These are phyloP conservation scores for Sapajus apella DNA, from an alignment of 2,113 vertebrate genomes.

Conservation along the genomic window DNA sequence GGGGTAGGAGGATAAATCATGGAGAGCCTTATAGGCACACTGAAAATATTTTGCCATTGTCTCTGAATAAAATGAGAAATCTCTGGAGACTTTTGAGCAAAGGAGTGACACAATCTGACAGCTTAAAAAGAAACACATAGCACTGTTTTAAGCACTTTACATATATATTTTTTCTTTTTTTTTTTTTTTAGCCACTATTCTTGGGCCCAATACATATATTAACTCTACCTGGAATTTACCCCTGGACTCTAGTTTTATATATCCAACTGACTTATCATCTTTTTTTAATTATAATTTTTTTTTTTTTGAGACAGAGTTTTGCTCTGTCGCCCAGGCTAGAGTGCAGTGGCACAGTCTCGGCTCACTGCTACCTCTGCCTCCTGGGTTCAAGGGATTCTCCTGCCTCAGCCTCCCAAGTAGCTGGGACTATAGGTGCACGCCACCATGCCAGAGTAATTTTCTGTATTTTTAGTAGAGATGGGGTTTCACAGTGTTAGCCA, in stretches of 20 bases:
- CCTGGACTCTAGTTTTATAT: not conserved
- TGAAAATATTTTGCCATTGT: not conserved
- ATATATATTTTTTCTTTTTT: not conserved
- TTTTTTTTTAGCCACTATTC: too few species aligned
- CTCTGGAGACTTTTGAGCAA: not conserved
- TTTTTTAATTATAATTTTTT: not conserved
- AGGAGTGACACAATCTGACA: not conserved
- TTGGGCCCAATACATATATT: not conserved
- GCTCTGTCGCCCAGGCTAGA: too few species aligned
- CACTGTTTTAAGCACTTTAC: not conserved
- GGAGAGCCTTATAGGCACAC: not conserved
- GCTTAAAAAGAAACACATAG: not conserved
- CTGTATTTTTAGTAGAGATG: too few species aligned
- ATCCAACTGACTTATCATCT: not conserved
- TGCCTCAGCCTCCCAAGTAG: too few species aligned
- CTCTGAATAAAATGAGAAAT: conserved; percentile 23
- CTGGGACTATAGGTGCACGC: too few species aligned
- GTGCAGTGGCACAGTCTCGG: too few species aligned
- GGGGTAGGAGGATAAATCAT: not conserved
- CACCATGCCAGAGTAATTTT: too few species aligned
- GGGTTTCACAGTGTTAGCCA: too few species aligned
- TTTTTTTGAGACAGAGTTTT: too few species aligned
- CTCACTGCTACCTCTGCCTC: too few species aligned
- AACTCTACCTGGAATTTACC: not conserved
- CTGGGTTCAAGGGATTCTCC: too few species aligned